Base-by-base conservation (phyloP, 2,113 vertebrate genomes). In the Oxyruncus cristatus region DNA sequence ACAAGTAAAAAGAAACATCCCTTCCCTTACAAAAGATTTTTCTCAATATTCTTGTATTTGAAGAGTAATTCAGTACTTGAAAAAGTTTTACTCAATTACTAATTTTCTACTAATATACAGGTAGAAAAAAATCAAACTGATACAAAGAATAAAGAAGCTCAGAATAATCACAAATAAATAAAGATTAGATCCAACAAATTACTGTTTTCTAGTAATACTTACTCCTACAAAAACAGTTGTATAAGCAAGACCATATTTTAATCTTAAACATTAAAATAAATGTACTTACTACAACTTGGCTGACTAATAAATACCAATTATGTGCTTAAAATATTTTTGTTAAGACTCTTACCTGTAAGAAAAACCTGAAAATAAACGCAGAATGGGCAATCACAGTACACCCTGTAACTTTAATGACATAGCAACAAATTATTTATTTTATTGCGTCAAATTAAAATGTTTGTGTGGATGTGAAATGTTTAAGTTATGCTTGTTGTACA, bases 391-490 rank as follows among this genome's bases (percentile, higher is more conserved):
- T 47, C 59, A 44, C 6, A 56, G 58, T 30, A 83, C 5, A 68
- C 8, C 12, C 73, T 92, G 70, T 68, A 65, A 33, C 73, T 94
- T 92, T 49, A 92, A 96, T 94, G 75, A 89, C 66, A 74, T 1
- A 78, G 53, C 46, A 89, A 50, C n/a, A 14, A 39, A 90, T 52
- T 70, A 86, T 65, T 94, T 87, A 96, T 44, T 77, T 37, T 70
- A 87, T 63, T 53, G 61, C 30, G 24, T 82, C 86, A 93, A 84
- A 92, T 93, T 82, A 95, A 92, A 95, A 91, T 76, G 92, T 81
- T 95, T 94, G 75, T 10, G 14, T 85, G 87, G 80, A 95, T 75
- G 27, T 86, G 81, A 95, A 94, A 96, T 47, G 58, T 93, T 88
- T 77, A 76, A 93, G 42, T 90, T 90, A 90, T 39, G 73, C 6